Percentiles rank a stretch among this genome's conserved stretches.
Conservation (phyloP, 2,797 vertebrate genomes). For the Hippocampus kuda region DNA sequence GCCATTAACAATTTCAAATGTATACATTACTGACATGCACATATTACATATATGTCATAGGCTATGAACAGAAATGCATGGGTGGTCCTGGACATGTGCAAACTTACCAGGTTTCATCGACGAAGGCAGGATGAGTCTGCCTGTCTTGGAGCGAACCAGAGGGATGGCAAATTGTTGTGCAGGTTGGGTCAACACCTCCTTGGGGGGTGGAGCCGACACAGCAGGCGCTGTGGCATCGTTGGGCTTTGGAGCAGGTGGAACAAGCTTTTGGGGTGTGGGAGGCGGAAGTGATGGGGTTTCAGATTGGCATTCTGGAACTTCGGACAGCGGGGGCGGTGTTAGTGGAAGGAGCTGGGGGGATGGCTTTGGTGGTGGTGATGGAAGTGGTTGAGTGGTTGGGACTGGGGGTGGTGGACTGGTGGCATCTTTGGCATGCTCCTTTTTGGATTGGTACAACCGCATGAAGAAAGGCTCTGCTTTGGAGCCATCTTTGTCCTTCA, state of each 20-base stretch:
- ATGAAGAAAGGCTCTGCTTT: conserved; percentile 29
- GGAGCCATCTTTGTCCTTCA: conserved; percentile 26
- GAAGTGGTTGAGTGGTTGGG: not conserved
- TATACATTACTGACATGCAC: no score
- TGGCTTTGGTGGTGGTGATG: conserved; percentile 11
- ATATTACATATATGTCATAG: no score
- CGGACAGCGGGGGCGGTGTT: not conserved
- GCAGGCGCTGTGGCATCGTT: not conserved
- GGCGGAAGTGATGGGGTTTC: not conserved
- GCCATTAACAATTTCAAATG: no score
- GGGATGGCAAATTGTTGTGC: conserved; percentile 20
- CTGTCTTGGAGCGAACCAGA: conserved; percentile 51
- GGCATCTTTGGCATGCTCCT: not conserved
- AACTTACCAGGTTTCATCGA: conserved; percentile 53
- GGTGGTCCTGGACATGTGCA: not conserved
- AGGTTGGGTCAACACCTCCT: not conserved
- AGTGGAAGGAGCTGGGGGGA: not conserved
- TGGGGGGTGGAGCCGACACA: not conserved
- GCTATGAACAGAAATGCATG: not conserved
- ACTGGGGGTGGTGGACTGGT: not conserved
- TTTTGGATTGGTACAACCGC: conserved; percentile 36
- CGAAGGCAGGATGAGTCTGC: conserved; percentile 59
- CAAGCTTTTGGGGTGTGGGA: not conserved
- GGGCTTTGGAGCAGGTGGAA: not conserved
- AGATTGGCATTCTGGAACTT: no score